These are phyloP conservation scores for Macquaria australasica DNA, from an alignment of 2,113 vertebrate genomes.

Conservation along the genomic window DNA sequence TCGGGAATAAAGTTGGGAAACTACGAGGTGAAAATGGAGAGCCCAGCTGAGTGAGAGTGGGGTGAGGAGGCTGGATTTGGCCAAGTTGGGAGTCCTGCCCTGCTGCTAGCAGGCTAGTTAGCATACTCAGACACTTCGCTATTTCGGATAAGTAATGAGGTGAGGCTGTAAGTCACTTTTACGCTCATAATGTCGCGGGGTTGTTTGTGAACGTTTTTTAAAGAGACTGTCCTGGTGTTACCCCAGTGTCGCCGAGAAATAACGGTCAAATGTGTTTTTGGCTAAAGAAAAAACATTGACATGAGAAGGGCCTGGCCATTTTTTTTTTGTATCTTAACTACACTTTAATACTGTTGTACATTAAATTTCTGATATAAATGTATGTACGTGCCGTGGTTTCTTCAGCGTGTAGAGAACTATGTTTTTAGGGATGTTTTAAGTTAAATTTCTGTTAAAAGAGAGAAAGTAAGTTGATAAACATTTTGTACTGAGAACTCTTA, in stretches of 20 bases:
- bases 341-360: background rate
- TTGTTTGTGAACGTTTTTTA: background rate
- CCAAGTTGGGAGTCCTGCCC: slow-evolving; percentile 73
- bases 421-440: background rate
- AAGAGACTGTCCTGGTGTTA: accelerated
- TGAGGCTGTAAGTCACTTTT: slow-evolving; percentile 46
- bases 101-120: slow-evolving; percentile 75
- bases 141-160: slow-evolving; percentile 56
- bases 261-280: background rate
- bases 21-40: slow-evolving; percentile 81
- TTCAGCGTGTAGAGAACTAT: background rate
- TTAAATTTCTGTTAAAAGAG: background rate
- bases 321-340: slow-evolving; percentile 12
- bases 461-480: slow-evolving; percentile 7
- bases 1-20: slow-evolving; percentile 71
- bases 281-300: slow-evolving; percentile 20
- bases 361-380: background rate
- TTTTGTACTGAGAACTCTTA: slow-evolving; percentile 3
- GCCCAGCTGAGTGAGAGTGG: slow-evolving; percentile 83
- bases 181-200: background rate
- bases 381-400: background rate
- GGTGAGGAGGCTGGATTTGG: slow-evolving; percentile 84
- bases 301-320: slow-evolving; percentile 43
- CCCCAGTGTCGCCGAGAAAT: background rate
- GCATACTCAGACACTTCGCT: slow-evolving; percentile 49